These are phyloP conservation scores for Macrochelys suwanniensis DNA, from an alignment of 2,797 vertebrate species.

Conservation along the genomic window DNA sequence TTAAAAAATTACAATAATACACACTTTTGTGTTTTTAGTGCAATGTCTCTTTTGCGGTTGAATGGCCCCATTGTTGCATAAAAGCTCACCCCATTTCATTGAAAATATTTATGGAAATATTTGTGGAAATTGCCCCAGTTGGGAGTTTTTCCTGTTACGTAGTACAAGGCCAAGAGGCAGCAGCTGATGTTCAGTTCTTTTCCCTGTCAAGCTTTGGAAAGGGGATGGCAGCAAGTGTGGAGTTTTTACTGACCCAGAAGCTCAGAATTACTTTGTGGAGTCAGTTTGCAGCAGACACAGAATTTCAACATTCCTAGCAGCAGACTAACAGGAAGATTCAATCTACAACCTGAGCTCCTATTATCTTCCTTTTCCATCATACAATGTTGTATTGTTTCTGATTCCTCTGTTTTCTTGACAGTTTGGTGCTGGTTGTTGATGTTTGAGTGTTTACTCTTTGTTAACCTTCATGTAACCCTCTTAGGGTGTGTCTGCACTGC, in stretches of 20 bases:
- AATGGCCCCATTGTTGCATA: not conserved
- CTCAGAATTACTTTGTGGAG: not conserved
- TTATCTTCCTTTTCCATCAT: not conserved
- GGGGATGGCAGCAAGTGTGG: not conserved
- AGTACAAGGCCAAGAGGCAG: not conserved
- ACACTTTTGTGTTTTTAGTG: not conserved
- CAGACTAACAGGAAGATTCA: not conserved
- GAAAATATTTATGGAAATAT: not conserved
- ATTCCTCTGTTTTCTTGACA: not conserved
- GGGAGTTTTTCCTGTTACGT: not conserved
- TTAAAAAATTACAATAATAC: not conserved
- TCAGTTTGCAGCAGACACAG: not conserved
- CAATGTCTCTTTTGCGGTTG: rapidly evolving
- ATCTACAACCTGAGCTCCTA: not conserved
- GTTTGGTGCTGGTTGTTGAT: not conserved
- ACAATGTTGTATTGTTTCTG: not conserved
- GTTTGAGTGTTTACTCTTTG: not conserved
- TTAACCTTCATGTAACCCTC: not conserved
- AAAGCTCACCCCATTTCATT: rapidly evolving
- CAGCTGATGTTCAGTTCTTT: not conserved
- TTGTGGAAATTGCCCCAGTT: not conserved
- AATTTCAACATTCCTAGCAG: not conserved
- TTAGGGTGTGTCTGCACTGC: not conserved
- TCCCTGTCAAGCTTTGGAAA: not conserved
- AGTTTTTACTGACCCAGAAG: not conserved